These are phyloP conservation scores for Eristalis pertinax DNA, from an alignment of 2,888 invertebrate species.

Conservation along the genomic window DNA sequence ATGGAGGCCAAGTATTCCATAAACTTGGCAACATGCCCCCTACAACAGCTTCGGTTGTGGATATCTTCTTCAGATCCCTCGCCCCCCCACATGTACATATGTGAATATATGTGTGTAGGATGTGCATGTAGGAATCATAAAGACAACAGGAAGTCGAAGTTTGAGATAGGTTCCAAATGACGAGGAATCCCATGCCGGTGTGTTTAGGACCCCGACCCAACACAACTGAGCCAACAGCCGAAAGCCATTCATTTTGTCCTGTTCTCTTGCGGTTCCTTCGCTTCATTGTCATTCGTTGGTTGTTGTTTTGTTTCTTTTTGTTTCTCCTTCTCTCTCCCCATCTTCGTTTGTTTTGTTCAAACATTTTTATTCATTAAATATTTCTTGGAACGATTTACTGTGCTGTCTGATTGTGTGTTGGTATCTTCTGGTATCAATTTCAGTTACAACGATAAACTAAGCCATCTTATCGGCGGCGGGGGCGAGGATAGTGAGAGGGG, in stretches of 20 bases:
- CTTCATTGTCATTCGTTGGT: conserved; percentile 16
- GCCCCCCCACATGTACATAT: not conserved
- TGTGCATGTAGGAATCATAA: not conserved
- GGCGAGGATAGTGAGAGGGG: not conserved
- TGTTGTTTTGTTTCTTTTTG: not conserved
- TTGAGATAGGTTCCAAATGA: conserved; percentile 50
- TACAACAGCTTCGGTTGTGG: not conserved
- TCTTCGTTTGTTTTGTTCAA: conserved; percentile 42
- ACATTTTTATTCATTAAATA: conserved; percentile 65
- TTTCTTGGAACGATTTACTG: conserved; percentile 64
- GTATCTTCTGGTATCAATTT: conserved; percentile 2
- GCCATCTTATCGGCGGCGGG: conserved; percentile 15
- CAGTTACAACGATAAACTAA: conserved; percentile 22
- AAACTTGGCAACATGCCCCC: conserved; percentile 66
- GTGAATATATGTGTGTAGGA: not conserved
- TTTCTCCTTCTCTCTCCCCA: not conserved
- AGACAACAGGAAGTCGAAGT: conserved; percentile 67
- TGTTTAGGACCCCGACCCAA: conserved; percentile 57
- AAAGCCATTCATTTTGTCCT: conserved; percentile 55
- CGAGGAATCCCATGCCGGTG: conserved; percentile 54
- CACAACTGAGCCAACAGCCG: conserved; percentile 42
- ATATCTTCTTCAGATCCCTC: not conserved
- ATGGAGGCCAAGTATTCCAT: conserved; percentile 64
- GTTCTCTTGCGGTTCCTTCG: conserved; percentile 30
- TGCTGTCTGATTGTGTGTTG: conserved; percentile 5